Evolutionary conservation across 2,888 invertebrate genomes (phyloP).

Genomic region (Zaprionus lineosus): DNA sequence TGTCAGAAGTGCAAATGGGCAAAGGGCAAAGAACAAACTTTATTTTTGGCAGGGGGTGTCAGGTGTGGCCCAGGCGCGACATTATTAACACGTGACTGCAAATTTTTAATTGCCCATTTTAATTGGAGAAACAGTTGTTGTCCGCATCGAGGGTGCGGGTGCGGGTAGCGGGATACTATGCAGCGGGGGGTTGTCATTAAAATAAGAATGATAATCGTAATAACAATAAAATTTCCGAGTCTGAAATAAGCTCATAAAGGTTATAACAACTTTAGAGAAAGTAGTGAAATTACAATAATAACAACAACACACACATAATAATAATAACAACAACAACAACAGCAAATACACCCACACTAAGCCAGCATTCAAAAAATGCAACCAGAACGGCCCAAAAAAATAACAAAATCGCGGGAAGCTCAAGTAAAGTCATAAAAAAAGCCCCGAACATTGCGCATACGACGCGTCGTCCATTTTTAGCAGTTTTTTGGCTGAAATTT

Average conservation of each 20-base stretch:
- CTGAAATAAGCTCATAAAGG: slow-evolving; percentile 25
- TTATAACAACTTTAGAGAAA: slow-evolving; percentile 46
- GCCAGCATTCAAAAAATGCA: slow-evolving; percentile 33
- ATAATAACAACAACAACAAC: neutral
- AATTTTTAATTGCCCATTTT: slow-evolving; percentile 66
- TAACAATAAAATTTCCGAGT: slow-evolving; percentile 47
- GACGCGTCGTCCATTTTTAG: slow-evolving; percentile 33
- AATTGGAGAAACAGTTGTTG: slow-evolving; percentile 43
- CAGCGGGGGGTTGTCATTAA: slow-evolving; percentile 43
- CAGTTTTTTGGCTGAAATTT: slow-evolving; percentile 3
- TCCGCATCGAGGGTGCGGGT: neutral
- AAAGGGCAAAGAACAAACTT: slow-evolving; percentile 9
- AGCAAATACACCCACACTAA: neutral
- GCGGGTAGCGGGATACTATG: neutral
- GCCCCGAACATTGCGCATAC: slow-evolving; percentile 57
- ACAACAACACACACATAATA: slow-evolving; percentile 8
- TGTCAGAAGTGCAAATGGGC: neutral
- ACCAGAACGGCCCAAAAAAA: neutral
- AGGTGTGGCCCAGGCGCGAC: slow-evolving; percentile 49
- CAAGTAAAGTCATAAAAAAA: slow-evolving; percentile 61
- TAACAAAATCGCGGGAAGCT: slow-evolving; percentile 1
- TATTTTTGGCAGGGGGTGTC: slow-evolving; percentile 43
- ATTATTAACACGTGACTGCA: slow-evolving; percentile 71
- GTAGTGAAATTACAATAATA: slow-evolving; percentile 15
- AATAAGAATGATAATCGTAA: slow-evolving; percentile 60